phyloP scores from a whole-genome alignment of 1,140 invertebrate species.

The Anastrepha obliqua region DNA sequence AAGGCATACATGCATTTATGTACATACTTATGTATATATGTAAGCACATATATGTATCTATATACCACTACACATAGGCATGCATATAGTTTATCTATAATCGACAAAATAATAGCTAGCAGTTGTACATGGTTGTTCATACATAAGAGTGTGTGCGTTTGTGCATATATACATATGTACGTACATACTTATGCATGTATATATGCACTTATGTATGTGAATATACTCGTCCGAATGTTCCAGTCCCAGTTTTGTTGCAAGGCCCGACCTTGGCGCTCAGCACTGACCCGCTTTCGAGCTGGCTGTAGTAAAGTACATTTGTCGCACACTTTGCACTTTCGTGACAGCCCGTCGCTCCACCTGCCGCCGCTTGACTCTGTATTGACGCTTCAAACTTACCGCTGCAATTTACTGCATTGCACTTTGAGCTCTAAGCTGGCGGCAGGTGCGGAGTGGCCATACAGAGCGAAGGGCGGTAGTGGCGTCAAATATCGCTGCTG shows the following conservation, averaged over 20 bases:
- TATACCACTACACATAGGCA: not conserved
- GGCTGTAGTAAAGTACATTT: not conserved
- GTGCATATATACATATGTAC: not conserved
- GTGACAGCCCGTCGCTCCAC: not conserved
- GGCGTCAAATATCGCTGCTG: slow-evolving; percentile 19
- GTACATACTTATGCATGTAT: not conserved
- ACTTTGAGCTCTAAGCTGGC: slow-evolving; percentile 26
- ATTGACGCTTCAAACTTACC: not conserved
- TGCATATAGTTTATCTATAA: not conserved
- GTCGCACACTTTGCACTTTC: slow-evolving; percentile 33
- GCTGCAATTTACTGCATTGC: slow-evolving; percentile 26
- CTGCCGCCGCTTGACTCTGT: not conserved
- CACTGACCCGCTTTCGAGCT: slow-evolving; percentile 67
- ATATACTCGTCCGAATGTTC: not conserved
- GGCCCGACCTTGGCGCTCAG: slow-evolving; percentile 71
- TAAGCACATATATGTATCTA: not conserved
- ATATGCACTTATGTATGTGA: not conserved
- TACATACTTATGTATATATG: too few relatives aligned
- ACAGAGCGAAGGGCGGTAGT: not conserved
- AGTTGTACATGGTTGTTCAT: not conserved
- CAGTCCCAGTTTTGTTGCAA: slow-evolving; percentile 62
- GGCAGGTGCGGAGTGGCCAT: not conserved
- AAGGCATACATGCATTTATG: not conserved
- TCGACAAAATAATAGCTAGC: not conserved
- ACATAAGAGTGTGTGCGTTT: too few relatives aligned